Evolutionary conservation across 2,113 vertebrate genomes (phyloP).

Genomic region (Dissostichus mawsoni): DNA sequence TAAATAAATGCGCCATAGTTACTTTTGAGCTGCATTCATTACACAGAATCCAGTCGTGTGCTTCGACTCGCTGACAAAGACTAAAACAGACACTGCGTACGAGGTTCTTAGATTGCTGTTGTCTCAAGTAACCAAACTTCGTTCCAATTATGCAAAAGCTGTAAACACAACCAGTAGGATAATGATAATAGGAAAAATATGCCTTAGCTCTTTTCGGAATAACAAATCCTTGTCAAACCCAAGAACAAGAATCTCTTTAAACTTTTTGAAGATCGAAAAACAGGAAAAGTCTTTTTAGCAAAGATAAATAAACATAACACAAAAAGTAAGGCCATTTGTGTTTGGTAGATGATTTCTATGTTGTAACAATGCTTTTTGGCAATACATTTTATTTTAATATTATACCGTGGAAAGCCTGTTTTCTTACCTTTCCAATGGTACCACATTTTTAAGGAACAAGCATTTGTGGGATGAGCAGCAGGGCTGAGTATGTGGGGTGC

Average conservation of each 20-base stretch:
- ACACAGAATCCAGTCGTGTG: conserved; percentile 38
- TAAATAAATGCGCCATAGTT: conserved; percentile 59
- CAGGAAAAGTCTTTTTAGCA: neutral
- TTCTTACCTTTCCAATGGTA: too few species aligned
- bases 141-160: conserved; percentile 71
- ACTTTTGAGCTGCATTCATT: conserved; percentile 49
- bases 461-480: too few species aligned
- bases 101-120: conserved; percentile 50
- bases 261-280: conserved; percentile 39
- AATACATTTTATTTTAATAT: too few species aligned
- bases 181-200: conserved; percentile 70
- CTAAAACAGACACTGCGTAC: conserved; percentile 62
- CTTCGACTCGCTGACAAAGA: conserved; percentile 53
- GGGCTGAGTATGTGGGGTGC: too few species aligned
- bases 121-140: conserved; percentile 69
- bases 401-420: too few species aligned
- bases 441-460: too few species aligned
- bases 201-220: conserved; percentile 32
- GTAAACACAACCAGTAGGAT: conserved; percentile 70
- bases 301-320: too few species aligned
- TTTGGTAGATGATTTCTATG: too few species aligned
- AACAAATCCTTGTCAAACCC: conserved; percentile 30
- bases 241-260: conserved; percentile 21
- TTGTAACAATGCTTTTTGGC: too few species aligned
- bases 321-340: too few species aligned